Evolutionary conservation across 2,113 vertebrate genomes (phyloP), one percentile per base, ranked within the genome.

Genomic region (Toxostoma redivivum): DNA sequence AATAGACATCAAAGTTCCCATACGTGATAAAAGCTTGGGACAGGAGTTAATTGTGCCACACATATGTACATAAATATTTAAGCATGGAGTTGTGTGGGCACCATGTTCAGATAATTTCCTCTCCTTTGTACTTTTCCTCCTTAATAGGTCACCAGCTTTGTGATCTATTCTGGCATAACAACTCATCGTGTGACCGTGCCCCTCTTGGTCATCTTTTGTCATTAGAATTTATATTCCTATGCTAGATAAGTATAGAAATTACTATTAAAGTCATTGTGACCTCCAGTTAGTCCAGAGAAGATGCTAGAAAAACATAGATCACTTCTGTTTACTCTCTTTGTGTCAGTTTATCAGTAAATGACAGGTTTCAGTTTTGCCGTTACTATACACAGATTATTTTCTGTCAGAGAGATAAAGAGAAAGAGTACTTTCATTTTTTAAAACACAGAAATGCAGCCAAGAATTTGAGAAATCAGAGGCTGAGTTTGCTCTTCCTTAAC

Each of bases 161-260:
- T 57, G n/a, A 37, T 53, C 61, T 85, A 21, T 51, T 37, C 11
- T 58, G 64, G 22, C 0, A 2, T 11, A 81, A 62, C 14, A 65
- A 33, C 24, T 31, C 47, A n/a, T 24, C 0, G 0, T 74, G 38
- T 33, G 37, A 5, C 45, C 77, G 5, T 44, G 56, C 57, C 56
- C 35, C 11, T 28, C 25, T 62, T 71, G 35, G 65, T 33, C 38
- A 37, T 42, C 30, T 61, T 72, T 82, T 66, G 17, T 37, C 66
- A 57, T n/a, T 38, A 53, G 56, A 91, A 44, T 7, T 54, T 37
- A 23, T 16, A 65, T 53, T 73, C 22, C n/a, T 82, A 35, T 12
- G 40, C 7, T 18, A 69, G 33, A 6, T 30, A 31, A 79, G 12
- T 35, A 37, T 1, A 79, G 44, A 64, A 76, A 58, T 83, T 3